A percentile compares a stretch with the other conserved stretches of the same genome.
Evolutionary conservation across 2,797 vertebrate genomes (phyloP).

Genomic region (Pteronotus mesoamericanus): DNA sequence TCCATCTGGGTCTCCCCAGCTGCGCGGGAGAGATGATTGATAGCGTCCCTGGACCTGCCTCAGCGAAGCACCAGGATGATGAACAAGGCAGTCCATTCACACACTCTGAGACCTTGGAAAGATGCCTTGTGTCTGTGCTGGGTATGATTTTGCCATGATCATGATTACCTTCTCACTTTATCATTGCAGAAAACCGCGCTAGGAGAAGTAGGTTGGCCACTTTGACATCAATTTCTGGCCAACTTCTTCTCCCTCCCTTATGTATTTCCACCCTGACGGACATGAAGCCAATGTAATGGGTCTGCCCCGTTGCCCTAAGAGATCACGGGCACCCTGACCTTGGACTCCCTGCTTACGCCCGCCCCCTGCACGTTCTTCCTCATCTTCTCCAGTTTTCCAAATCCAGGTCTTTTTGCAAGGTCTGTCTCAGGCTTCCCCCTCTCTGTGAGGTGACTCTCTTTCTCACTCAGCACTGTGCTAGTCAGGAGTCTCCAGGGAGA

Average conservation of each 20-base stretch:
- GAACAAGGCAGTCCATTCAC: background rate
- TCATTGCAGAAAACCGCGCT: background rate
- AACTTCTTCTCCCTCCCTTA: background rate
- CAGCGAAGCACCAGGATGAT: background rate
- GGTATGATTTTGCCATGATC: background rate
- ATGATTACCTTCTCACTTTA: background rate
- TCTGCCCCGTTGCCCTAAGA: background rate
- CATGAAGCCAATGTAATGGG: background rate
- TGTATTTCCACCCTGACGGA: background rate
- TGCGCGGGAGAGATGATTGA: background rate
- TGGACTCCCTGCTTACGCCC: background rate
- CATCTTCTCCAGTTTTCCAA: slow-evolving; percentile 1
- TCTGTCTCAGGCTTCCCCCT: background rate
- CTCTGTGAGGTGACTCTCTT: background rate
- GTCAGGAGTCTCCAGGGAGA: background rate
- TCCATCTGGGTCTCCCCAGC: background rate
- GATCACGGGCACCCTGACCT: background rate
- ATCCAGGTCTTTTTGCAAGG: background rate
- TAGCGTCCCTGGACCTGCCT: background rate
- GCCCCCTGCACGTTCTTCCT: background rate
- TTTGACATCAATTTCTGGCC: background rate
- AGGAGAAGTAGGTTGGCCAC: background rate
- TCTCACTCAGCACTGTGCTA: background rate
- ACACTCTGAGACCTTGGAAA: background rate
- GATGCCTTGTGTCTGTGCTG: background rate